Evolutionary conservation across 2,113 vertebrate genomes (phyloP), one percentile per base, ranked within the genome.

Genomic region (Euleptes europaea): DNA sequence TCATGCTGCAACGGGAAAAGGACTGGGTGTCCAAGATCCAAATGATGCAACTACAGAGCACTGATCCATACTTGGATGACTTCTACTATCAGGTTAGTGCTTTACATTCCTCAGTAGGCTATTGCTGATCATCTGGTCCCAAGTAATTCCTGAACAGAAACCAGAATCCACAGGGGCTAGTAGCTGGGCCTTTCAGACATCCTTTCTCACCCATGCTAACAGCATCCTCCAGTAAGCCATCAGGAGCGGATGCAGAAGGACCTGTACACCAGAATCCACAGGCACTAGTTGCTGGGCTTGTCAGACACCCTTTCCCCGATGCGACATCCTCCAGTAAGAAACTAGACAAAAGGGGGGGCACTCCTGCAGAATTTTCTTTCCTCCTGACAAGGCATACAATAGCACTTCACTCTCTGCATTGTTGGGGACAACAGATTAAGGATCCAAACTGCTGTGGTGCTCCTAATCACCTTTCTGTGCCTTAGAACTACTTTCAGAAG

Each of bases 21-120:
- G 98, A 99, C 44, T 99, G 98, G 98, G 98, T 99, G 11, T 98
- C 98, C 9, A 98, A 98, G 84, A 99, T 99, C 90, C 98, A 99
- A 92, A 99, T 99, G 98, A 99, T 99, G 98, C 98, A 99, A 83
- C 96, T 99, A 63, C 98, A 99, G 88, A 99, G 98, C 96, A 99
- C 98, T 79, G 98, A 99, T 82, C 98, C 98, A 14, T 99, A 99
- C 93, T 95, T 99, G 94, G 98, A 99, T 78, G 98, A 99, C 79
- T 99, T 98, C 95, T 99, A 99, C 93, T 99, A 99, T 88, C 98
- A 98, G 97, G 97, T 97, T 90, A 7, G 0, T 0, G 10, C 15
- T 38, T 14, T 3, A 3, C 1, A 28, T n/a, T 17, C 1, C 60
- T 49, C 0, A 0, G 23, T 28, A 51, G 0, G 0, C 11, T 67